Evolutionary conservation across 1,140 invertebrate species (phyloP).

Genomic region (Drosophila pandora): DNA sequence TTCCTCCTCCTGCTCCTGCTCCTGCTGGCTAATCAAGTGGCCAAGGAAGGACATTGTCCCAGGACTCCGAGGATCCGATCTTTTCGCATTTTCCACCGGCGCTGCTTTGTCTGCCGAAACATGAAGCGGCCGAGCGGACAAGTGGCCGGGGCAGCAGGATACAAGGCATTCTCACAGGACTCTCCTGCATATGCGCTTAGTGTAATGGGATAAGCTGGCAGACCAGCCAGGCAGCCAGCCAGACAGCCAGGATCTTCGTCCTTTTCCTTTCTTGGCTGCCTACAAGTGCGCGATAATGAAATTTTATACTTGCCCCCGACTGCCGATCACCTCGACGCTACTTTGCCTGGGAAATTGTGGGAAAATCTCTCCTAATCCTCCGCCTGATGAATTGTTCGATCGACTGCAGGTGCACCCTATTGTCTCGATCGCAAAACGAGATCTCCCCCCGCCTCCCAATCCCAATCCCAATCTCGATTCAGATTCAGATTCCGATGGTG

Average conservation of each 20-base stretch:
- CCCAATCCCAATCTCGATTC: neutral
- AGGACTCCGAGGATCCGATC: slow-evolving; percentile 13
- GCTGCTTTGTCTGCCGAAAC: slow-evolving; percentile 55
- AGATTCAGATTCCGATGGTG: slow-evolving; percentile 7
- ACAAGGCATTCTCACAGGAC: slow-evolving; percentile 11
- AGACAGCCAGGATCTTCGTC: neutral
- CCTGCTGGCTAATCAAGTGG: slow-evolving; percentile 59
- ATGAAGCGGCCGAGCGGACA: slow-evolving; percentile 62
- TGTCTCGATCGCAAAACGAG: slow-evolving; percentile 31
- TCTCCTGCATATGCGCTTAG: slow-evolving; percentile 57
- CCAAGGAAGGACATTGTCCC: slow-evolving; percentile 58
- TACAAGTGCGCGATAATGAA: slow-evolving; percentile 65
- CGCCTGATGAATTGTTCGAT: slow-evolving; percentile 68
- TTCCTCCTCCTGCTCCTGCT: slow-evolving; percentile 1
- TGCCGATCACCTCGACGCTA: slow-evolving; percentile 22
- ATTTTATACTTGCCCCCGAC: slow-evolving; percentile 74
- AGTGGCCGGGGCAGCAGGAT: slow-evolving; percentile 35
- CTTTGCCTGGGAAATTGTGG: slow-evolving; percentile 69
- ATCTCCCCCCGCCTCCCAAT: neutral
- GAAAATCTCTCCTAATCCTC: slow-evolving; percentile 75
- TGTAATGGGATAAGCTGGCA: slow-evolving; percentile 74
- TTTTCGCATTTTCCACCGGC: slow-evolving; percentile 39
- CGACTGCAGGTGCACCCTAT: slow-evolving; percentile 65
- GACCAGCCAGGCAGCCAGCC: neutral
- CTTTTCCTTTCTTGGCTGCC: slow-evolving; percentile 8